Evolutionary conservation across 2,888 invertebrate species (phyloP).

Genomic region (Drosophila multiciliata): DNA sequence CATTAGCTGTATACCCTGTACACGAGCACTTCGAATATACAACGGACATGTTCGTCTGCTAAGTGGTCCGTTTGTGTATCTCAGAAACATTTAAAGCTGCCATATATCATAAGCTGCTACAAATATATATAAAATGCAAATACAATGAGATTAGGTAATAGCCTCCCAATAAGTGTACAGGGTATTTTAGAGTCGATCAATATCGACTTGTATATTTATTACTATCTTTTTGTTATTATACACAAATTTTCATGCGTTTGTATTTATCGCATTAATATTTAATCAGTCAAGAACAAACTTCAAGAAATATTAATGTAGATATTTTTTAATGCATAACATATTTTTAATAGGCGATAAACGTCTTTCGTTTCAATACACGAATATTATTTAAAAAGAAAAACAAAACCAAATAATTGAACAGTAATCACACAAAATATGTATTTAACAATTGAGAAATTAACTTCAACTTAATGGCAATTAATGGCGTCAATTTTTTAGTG

Average conservation of each 20-base stretch:
- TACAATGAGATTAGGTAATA: neutral
- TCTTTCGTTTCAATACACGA: conserved; percentile 49
- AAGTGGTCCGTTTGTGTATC: conserved; percentile 8
- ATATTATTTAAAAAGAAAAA: conserved; percentile 28
- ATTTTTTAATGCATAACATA: conserved; percentile 50
- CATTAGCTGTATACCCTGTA: conserved; percentile 13
- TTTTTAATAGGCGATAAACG: conserved; percentile 53
- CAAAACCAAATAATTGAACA: conserved; percentile 6
- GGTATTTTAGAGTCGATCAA: conserved; percentile 25
- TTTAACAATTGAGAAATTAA: conserved; percentile 34
- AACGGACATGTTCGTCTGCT: neutral
- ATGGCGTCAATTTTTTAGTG: conserved; percentile 75
- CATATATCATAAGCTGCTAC: neutral
- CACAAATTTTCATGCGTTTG: neutral
- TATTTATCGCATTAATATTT: conserved; percentile 1
- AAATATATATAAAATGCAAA: neutral
- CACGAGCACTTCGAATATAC: no score
- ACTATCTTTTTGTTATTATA: conserved; percentile 7
- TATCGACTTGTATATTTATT: conserved; percentile 1
- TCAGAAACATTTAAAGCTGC: neutral
- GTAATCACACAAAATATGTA: conserved; percentile 28
- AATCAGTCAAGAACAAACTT: conserved; percentile 10
- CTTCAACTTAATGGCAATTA: conserved; percentile 69
- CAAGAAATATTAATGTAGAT: conserved; percentile 55
- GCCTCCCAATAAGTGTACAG: conserved; percentile 4